Base-by-base conservation (phyloP, 2,113 vertebrate species). In the Oreochromis tanganicae region DNA sequence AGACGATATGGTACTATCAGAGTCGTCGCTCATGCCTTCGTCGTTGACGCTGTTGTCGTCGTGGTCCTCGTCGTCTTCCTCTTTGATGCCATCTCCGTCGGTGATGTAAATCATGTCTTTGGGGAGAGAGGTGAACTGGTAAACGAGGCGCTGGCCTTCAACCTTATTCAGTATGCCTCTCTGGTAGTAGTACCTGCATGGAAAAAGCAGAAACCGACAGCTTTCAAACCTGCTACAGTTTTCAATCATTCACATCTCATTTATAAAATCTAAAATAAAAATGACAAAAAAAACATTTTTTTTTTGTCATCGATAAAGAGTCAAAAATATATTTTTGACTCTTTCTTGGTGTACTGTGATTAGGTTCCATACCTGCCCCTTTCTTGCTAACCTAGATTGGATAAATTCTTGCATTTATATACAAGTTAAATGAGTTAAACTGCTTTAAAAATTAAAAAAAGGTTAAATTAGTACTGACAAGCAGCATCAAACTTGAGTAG, bases 91-190 rank as follows among this genome's bases (percentile, higher is more conserved):
- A 1, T 93, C 94, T 32, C 97, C 97, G 3, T 98, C 98, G 32
- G 98, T 98, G 90, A 99, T 98, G 73, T 97, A 98, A 80, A 99
- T 75, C 80, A 99, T 97, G 92, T 99, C 97, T 96, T 99, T 98
- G 41, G 98, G 98, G 97, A 99, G 98, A 84, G 98, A 97, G 86
- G 99, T 98, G 93, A 99, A 99, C 89, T 99, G 98, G 95, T 99
- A 99, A 3, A 99, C 98, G 34, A 99, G 96, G 32, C 98, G 98
- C 91, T 99, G 98, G 56, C 98, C 98, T 95, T 99, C 98, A n/a
- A 99, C 98, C 95, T 99, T 99, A 90, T 98, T 98, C 87, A 99
- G 95, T 88, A 99, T 99, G 93, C 98, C 98, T 92, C 98, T 98
- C 96, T 99, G 98, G 95, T 99, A 99, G 94, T 99, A 99, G 94